phyloP scores from a whole-genome alignment of 1,140 invertebrate genomes.

The Drosophila santomea region DNA sequence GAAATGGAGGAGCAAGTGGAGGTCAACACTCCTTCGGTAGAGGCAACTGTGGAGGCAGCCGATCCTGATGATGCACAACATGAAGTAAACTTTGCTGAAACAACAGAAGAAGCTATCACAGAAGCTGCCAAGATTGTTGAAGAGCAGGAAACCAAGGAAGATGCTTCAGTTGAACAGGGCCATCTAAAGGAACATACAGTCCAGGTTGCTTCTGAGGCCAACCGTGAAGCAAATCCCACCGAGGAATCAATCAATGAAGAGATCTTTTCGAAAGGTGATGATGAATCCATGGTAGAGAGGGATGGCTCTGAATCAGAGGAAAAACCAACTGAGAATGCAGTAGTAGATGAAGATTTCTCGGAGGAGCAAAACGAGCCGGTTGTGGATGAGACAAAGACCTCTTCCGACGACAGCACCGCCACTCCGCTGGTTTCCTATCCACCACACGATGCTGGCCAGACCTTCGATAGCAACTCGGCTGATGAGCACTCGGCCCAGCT shows the following conservation, averaged over 20 bases:
- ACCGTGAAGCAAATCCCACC: slow-evolving; percentile 4
- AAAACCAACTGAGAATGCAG: neutral
- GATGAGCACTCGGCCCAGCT: slow-evolving; percentile 64
- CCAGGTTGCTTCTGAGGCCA: slow-evolving; percentile 1
- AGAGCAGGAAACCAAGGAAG: neutral
- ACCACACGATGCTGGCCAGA: slow-evolving; percentile 65
- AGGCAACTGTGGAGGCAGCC: slow-evolving; percentile 24
- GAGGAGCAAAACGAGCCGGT: slow-evolving; percentile 1
- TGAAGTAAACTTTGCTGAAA: neutral
- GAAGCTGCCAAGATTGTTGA: slow-evolving; percentile 1
- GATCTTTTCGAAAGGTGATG: neutral
- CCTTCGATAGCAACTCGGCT: slow-evolving; percentile 70
- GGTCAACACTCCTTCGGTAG: slow-evolving; percentile 3
- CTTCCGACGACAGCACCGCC: slow-evolving; percentile 65
- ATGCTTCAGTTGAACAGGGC: neutral
- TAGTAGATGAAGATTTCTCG: neutral
- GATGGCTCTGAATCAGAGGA: slow-evolving; percentile 19
- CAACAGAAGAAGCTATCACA: slow-evolving; percentile 9
- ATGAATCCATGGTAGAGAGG: slow-evolving; percentile 17
- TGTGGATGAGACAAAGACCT: slow-evolving; percentile 43
- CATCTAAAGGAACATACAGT: neutral
- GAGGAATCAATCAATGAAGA: neutral
- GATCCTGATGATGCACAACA: slow-evolving; percentile 10
- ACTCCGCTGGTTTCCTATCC: slow-evolving; percentile 73
- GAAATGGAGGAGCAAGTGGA: slow-evolving; percentile 21